A percentile compares a stretch with the other conserved stretches of the same genome.
These are phyloP conservation scores for Meteorus cinctellus DNA, from an alignment of 2,888 invertebrate species.

Conservation along the genomic window DNA sequence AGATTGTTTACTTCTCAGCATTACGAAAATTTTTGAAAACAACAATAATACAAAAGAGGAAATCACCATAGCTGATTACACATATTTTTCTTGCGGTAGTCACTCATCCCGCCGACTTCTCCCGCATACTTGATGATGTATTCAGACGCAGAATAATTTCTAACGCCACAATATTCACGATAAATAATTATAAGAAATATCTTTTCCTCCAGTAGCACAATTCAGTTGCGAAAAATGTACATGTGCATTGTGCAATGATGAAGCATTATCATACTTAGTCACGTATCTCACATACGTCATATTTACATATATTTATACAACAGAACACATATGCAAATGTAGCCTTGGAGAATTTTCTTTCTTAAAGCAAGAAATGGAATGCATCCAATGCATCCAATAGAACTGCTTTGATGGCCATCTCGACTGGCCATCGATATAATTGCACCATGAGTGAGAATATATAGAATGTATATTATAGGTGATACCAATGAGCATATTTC, in stretches of 20 bases:
- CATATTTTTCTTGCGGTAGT: no score
- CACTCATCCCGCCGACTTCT: no score
- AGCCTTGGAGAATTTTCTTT: neutral
- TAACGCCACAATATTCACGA: no score
- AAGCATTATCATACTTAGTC: neutral
- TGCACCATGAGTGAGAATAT: neutral
- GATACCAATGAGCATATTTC: slow-evolving; percentile 23
- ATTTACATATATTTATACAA: neutral
- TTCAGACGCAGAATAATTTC: no score
- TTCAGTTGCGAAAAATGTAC: neutral
- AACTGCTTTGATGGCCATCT: neutral
- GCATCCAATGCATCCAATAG: neutral
- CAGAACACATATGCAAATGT: neutral
- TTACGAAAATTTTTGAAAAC: no score
- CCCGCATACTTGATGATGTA: no score
- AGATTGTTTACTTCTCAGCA: no score
- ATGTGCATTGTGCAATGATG: neutral
- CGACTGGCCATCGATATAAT: neutral
- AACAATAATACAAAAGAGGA: no score
- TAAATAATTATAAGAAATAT: no score
- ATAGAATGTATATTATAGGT: neutral
- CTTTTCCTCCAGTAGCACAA: no score
- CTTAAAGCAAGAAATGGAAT: neutral
- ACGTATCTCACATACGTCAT: neutral
- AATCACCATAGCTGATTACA: no score